Base-by-base conservation (phyloP, 2,888 invertebrate species). In the Ornithoptera priamus region DNA sequence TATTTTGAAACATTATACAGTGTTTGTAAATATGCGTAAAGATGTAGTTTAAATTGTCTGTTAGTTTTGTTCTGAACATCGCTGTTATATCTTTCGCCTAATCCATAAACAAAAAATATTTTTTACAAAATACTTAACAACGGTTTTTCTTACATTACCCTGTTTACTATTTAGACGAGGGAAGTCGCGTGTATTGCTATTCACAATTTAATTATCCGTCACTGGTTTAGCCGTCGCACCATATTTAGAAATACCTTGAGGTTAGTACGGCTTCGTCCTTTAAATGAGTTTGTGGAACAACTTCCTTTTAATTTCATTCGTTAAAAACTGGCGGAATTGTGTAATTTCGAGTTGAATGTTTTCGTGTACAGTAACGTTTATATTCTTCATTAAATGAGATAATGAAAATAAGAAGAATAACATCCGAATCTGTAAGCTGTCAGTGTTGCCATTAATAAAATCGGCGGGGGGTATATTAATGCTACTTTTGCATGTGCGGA, bases 191-290 rank as follows among this genome's bases (percentile, higher is more conserved):
- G 22, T 7, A 58, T 20, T 22, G 12, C 7, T 22, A 22, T 18
- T 75, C 57, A 67, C 72, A 74, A 73, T 71, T 72, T 75, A 75
- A 75, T 76, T 71, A 72, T 71, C 64, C 74, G 74, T 76, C 77
- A 77, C 77, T 75, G 76, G 76, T 69, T 78, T 79, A 77, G 80
- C 81, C 83, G 80, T 81, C 81, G 78, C 72, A 73, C 75, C 72
- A 74, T 78, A 74, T 76, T 72, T 72, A 76, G 74, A 66, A 70
- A 73, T 75, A 73, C 74, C 75, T 74, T 76, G 77, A 74, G 74
- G 74, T 75, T 76, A 71, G 72, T 71, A 68, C 69, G 62, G 68
- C 73, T 75, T 73, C 72, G 73, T 74, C 72, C 71, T 72, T 73
- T 71, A 68, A 62, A 60, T 70, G 18, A 18, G 59, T 62, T 70